Base-by-base conservation (phyloP, 2,797 vertebrate species). In the Sebastes trivittatus region DNA sequence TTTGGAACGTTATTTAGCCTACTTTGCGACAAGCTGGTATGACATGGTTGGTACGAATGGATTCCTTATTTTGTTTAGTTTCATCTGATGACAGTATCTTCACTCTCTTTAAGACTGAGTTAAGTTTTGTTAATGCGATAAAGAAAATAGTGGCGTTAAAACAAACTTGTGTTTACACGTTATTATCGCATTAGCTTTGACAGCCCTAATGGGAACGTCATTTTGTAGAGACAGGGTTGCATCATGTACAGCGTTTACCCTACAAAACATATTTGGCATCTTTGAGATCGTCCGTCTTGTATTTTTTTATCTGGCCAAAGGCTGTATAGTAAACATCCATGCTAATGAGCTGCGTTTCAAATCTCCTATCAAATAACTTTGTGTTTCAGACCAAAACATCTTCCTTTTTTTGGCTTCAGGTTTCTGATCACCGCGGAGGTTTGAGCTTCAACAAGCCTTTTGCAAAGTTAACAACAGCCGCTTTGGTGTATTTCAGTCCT, bases 371-470 rank as follows among this genome's bases (percentile, higher is more conserved):
- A 58, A 73, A 52, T 25, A n/a, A 11, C 4, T 66, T 64, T 11
- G n/a, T 61, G 25, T 62, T 71, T 3, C 3, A 2, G 11, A 56
- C 10, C 4, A 34, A 81, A 74, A 78, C 30, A 75, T 49, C 32
- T 46, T 49, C 55, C 5, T 5, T 72, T 69, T 34, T 64, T 70
- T 76, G 59, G 71, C 49, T 60, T 63, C 20, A 62, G 56, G 58
- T 78, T 62, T 71, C 6, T 78, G 60, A 61, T 65, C 49, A 27
- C 29, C 56, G n/a, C 2, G 0, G 10, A 49, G 4, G 32, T 84
- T 70, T 77, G 20, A 85, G 61, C 67, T 64, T 60, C 11, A 62
- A 9, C 14, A 0, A 6, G 62, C 59, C 59, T 76, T 85, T 78
- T 23, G 60, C 46, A 8, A 54, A 34, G 34, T 60, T 62, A 75